phyloP scores from a whole-genome alignment of 2,888 invertebrate genomes.

The Brachypterus glaber region DNA sequence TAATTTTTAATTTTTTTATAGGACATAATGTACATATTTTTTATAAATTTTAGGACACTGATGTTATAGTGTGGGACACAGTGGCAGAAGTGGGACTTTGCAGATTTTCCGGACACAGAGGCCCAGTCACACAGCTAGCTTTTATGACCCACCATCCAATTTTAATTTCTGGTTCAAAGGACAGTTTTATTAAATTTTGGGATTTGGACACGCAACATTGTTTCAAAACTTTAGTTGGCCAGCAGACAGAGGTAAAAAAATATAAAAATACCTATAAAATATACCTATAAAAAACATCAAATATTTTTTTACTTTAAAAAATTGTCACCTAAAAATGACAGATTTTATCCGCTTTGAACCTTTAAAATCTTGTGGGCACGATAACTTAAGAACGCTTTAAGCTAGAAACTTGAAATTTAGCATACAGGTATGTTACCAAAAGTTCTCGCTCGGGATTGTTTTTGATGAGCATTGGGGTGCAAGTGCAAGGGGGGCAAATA shows the following conservation, averaged over 20 bases:
- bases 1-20: not conserved
- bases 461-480: no score
- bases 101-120: slow-evolving; percentile 86
- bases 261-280: not conserved
- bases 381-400: no score
- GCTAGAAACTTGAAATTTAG: no score
- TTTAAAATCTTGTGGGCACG: no score
- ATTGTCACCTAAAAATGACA: no score
- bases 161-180: slow-evolving; percentile 79
- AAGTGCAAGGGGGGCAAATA: no score
- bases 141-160: slow-evolving; percentile 63
- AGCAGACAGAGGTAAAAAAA: slow-evolving; percentile 69
- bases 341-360: no score
- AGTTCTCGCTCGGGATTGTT: no score
- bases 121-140: slow-evolving; percentile 70
- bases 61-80: slow-evolving; percentile 90
- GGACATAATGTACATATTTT: not conserved
- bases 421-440: no score
- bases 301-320: no score
- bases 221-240: slow-evolving; percentile 88
- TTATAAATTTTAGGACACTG: slow-evolving; percentile 64
- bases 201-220: slow-evolving; percentile 91
- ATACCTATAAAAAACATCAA: no score
- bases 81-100: slow-evolving; percentile 85
- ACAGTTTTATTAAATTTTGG: slow-evolving; percentile 95